Evolutionary conservation across 1,140 invertebrate genomes (phyloP).

Genomic region (Drosophila teissieri): DNA sequence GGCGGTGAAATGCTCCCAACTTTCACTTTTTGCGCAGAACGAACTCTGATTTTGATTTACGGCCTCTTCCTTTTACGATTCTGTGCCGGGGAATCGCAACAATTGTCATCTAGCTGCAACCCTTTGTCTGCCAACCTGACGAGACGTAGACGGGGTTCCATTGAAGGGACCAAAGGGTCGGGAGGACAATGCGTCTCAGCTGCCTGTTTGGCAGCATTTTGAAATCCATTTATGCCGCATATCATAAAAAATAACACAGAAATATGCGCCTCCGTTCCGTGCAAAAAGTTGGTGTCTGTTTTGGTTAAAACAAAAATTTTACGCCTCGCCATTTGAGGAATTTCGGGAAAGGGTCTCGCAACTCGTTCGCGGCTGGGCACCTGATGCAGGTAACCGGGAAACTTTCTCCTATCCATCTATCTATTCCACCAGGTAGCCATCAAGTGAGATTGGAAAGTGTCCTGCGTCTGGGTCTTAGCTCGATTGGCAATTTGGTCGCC

Average conservation of each 20-base stretch:
- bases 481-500: conserved; percentile 50
- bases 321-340: conserved; percentile 45
- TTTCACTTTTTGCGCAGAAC: conserved; percentile 61
- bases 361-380: conserved; percentile 72
- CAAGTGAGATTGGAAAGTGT: conserved; percentile 15
- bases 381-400: conserved; percentile 58
- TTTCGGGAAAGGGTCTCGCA: conserved; percentile 30
- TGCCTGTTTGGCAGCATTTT: conserved; percentile 77
- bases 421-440: conserved; percentile 10
- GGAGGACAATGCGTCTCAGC: conserved; percentile 63
- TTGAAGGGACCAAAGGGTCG: conserved; percentile 51
- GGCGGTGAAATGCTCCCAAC: conserved; percentile 6
- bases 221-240: conserved; percentile 79
- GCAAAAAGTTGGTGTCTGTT: conserved; percentile 61
- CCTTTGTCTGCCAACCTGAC: conserved; percentile 77
- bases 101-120: conserved; percentile 70
- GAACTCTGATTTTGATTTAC: conserved; percentile 73
- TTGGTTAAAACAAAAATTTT: conserved; percentile 72
- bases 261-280: conserved; percentile 54
- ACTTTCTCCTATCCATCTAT: conserved; percentile 28
- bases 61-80: conserved; percentile 58
- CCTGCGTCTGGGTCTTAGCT: conserved; percentile 16
- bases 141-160: conserved; percentile 51
- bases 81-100: conserved; percentile 67
- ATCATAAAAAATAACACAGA: conserved; percentile 71